Percentiles rank a stretch among this genome's conserved stretches.
Evolutionary conservation across 2,888 invertebrate genomes (phyloP).

Genomic region (Ochropleura leucogaster): DNA sequence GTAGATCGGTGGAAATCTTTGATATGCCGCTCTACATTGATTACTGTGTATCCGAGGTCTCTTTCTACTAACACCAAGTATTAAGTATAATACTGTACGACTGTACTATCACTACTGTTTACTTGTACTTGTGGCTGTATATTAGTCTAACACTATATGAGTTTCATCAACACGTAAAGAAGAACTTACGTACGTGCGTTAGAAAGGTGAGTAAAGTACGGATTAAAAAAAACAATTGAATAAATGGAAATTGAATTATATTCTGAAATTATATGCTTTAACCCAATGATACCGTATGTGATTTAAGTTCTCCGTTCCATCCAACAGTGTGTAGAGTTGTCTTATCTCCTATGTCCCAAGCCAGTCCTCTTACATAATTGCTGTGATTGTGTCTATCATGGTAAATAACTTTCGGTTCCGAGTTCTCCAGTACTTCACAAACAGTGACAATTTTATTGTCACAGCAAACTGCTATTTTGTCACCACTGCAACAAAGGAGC

Average conservation of each 20-base stretch:
- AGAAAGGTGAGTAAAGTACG: background rate
- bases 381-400: conserved; percentile 80
- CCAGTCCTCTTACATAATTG: conserved; percentile 89
- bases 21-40: background rate
- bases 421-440: conserved; percentile 73
- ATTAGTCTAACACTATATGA: too few relatives aligned
- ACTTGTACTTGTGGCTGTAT: background rate
- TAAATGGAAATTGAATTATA: conserved; percentile 31
- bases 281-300: conserved; percentile 75
- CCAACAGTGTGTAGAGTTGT: conserved; percentile 88
- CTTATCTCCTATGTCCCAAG: conserved; percentile 85
- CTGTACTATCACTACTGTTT: background rate
- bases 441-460: conserved; percentile 86
- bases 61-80: background rate
- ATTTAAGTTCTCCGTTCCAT: conserved; percentile 89
- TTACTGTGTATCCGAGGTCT: background rate
- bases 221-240: conserved; percentile 3
- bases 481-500: conserved; percentile 72
- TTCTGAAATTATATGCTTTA: conserved; percentile 19
- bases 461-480: conserved; percentile 84
- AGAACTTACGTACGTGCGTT: too few relatives aligned
- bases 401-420: conserved; percentile 73
- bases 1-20: too few relatives aligned
- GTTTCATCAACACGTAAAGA: too few relatives aligned
- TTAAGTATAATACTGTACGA: background rate